Base-by-base conservation (phyloP, 2,888 invertebrate genomes). In the Choristoneura rosaceana region DNA sequence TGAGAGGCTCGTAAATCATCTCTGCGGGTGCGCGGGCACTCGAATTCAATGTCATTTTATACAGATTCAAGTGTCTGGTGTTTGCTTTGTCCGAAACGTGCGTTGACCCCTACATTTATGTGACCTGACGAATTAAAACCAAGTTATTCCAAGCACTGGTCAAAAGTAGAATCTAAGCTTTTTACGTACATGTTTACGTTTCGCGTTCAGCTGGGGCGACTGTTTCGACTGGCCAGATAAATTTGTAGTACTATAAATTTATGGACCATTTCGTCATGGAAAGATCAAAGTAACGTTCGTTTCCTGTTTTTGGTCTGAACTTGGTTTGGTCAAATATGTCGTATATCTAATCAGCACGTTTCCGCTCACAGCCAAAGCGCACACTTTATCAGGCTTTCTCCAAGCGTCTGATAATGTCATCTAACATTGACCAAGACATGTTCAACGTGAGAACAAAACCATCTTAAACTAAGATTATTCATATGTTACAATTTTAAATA, bases 11-110 rank as follows among this genome's bases (percentile, higher is more conserved):
- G 71, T 74, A 74, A 74, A 74, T 74, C 71, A 71, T 74, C 34
- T 33, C 38, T 34, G 50, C 67, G 59, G 25, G 60, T 45, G 59
- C 15, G 14, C 45, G 25, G 60, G 61, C 64, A 60, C 71, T 71
- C 67, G 59, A 71, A 63, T 71, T 67, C 71, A 71, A 71, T 71
- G 71, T 71, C 74, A 71, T 68, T 69, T 74, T 70, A 63, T 69
- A 66, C 55, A 43, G 50, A 67, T 62, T 74, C 67, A 25, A 71
- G 68, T 62, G 71, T 62, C 34, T 47, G 45, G 38, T 47, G 45
- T 62, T 50, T 69, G 62, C 45, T 8, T 47, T 64, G 47, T 68
- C 62, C 33, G 52, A 63, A 63, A 68, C 70, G 67, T 70, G 71
- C 59, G 74, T 68, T 68, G 70, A 71, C 66, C 71, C 62, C 34